A percentile compares a stretch with the other conserved stretches of the same genome.
Conservation (phyloP, 1,140 invertebrate genomes). For the Branchinecta lindahli region DNA sequence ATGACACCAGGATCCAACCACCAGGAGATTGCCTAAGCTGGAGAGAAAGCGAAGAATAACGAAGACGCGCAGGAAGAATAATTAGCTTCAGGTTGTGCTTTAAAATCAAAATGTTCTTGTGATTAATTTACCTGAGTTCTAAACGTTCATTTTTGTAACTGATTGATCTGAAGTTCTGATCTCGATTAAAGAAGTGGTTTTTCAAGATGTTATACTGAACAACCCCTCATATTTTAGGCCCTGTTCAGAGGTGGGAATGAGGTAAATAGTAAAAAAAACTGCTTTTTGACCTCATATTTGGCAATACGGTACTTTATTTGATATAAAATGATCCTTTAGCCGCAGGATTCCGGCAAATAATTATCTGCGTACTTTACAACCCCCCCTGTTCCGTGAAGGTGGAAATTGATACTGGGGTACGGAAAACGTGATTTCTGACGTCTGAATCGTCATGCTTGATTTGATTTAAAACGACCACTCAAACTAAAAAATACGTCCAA, state of each 20-base stretch:
- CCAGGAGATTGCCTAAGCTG: conserved; percentile 4
- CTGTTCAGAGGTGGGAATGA: conserved; percentile 4
- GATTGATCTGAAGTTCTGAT: conserved; percentile 8
- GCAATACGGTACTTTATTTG: conserved; percentile 1
- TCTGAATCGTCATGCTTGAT: conserved; percentile 5
- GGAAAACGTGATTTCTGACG: conserved; percentile 5
- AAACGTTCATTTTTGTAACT: conserved; percentile 2
- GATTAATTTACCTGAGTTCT: conserved; percentile 2
- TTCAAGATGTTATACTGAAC: neutral
- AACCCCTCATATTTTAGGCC: neutral
- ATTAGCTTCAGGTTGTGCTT: conserved; percentile 8
- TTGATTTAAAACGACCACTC: neutral
- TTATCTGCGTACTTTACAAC: neutral
- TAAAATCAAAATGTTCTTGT: conserved; percentile 9
- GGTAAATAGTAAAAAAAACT: conserved; percentile 6
- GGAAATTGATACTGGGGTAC: conserved; percentile 1
- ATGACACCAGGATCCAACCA: conserved; percentile 4
- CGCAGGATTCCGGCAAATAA: conserved; percentile 7
- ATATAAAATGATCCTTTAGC: conserved; percentile 9
- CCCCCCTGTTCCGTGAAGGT: neutral
- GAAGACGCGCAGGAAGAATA: conserved; percentile 1
- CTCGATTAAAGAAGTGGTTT: conserved; percentile 8
- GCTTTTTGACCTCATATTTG: conserved; percentile 8
- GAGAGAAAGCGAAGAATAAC: conserved; percentile 5
- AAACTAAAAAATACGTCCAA: conserved; percentile 1